Conservation (phyloP, 2,888 invertebrate genomes). For the Theristus sp. region DNA sequence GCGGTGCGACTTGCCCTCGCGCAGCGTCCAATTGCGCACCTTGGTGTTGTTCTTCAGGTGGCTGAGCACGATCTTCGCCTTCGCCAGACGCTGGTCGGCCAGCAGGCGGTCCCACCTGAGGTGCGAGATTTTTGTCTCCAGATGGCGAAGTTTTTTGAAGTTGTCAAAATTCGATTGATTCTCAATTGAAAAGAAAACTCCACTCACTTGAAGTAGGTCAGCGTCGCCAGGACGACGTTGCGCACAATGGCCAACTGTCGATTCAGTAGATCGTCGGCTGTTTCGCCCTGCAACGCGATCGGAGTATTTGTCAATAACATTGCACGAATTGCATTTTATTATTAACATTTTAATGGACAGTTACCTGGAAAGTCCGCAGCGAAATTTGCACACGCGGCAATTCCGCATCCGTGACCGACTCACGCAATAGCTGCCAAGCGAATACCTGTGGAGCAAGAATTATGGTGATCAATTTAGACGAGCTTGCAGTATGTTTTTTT, state of each 20-base stretch:
- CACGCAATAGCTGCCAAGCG: slow-evolving; percentile 27
- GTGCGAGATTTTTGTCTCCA: slow-evolving; percentile 21
- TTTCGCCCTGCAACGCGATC: slow-evolving; percentile 17
- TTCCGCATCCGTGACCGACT: slow-evolving; percentile 26
- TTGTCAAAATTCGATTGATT: too few species aligned
- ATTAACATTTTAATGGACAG: too few species aligned
- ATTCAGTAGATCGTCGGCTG: slow-evolving; percentile 20
- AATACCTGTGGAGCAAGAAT: slow-evolving; percentile 19
- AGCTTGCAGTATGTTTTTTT: too few species aligned
- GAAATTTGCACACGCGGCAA: slow-evolving; percentile 23
- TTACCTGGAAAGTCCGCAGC: slow-evolving; percentile 19
- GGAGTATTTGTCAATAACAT: too few species aligned
- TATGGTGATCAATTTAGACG: too few species aligned
- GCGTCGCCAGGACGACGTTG: background rate
- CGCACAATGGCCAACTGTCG: slow-evolving; percentile 18
- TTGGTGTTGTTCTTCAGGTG: slow-evolving; percentile 28
- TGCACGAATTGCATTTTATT: too few species aligned
- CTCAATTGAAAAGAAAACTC: too few species aligned
- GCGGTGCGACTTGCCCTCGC: slow-evolving; percentile 25
- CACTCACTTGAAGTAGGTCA: background rate
- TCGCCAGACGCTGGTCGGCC: slow-evolving; percentile 21
- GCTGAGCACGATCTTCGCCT: slow-evolving; percentile 13
- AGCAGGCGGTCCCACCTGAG: slow-evolving; percentile 24
- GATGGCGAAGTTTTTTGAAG: too few species aligned
- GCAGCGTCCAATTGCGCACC: slow-evolving; percentile 26